phyloP scores from a whole-genome alignment of 2,797 vertebrate species.

The Emys orbicularis region DNA sequence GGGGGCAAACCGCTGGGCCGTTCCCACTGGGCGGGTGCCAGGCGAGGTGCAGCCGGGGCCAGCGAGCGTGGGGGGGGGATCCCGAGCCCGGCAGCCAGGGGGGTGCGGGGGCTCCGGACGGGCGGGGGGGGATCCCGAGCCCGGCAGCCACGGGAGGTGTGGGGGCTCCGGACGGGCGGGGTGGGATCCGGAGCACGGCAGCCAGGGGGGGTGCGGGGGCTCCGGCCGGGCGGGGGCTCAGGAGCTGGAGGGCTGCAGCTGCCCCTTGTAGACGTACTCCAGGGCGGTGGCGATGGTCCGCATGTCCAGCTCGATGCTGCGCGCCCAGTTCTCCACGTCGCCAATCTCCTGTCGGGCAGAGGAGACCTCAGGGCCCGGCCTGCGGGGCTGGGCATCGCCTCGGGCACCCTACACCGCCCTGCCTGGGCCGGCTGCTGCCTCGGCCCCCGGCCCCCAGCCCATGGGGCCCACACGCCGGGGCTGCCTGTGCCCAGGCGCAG shows the following conservation, averaged over 20 bases:
- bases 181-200: too few species aligned
- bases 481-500: background rate
- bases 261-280: constrained; percentile 95
- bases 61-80: too few species aligned
- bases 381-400: background rate
- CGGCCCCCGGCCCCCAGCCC: background rate
- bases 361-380: background rate
- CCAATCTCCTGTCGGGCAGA: constrained; percentile 91
- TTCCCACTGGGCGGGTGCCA: background rate
- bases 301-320: constrained; percentile 98
- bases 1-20: too few species aligned
- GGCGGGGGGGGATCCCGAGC: background rate
- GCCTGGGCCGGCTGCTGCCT: background rate
- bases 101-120: background rate
- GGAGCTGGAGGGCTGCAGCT: constrained; percentile 88
- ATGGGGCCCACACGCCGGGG: background rate
- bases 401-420: too few species aligned
- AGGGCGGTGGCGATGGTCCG: constrained; percentile 93
- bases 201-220: background rate
- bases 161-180: too few species aligned
- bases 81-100: too few species aligned
- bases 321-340: constrained; percentile 97
- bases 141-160: too few species aligned
- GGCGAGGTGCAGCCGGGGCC: background rate
- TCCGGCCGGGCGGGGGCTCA: constrained; percentile 60